Evolutionary conservation across 2,797 vertebrate genomes (phyloP).

Genomic region (Sebastes iracundus): DNA sequence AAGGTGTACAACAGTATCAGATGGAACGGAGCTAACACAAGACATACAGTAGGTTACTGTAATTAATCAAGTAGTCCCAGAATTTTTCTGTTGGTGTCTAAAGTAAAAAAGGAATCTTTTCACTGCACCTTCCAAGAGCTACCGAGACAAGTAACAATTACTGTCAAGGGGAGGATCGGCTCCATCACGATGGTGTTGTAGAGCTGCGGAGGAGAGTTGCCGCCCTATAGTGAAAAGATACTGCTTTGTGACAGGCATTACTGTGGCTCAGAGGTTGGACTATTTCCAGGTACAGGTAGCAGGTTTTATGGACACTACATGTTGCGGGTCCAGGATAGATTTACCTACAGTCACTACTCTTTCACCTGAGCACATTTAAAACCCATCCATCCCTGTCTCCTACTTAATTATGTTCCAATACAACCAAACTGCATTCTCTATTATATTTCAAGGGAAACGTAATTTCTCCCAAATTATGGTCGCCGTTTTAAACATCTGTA

Average conservation of each 20-base stretch:
- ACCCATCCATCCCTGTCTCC: background rate
- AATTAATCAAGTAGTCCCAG: background rate
- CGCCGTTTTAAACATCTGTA: too few species aligned
- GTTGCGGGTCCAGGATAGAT: background rate
- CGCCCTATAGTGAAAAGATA: background rate
- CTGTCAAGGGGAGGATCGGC: background rate
- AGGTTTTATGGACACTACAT: background rate
- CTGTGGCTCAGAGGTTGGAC: background rate
- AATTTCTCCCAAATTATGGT: too few species aligned
- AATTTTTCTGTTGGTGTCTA: background rate
- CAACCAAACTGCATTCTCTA: too few species aligned
- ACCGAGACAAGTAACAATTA: constrained; percentile 32
- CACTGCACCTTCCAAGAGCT: background rate
- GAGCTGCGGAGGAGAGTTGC: constrained; percentile 1
- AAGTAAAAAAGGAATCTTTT: background rate
- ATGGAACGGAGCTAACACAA: background rate
- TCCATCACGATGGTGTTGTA: background rate
- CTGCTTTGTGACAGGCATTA: background rate
- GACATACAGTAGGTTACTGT: background rate
- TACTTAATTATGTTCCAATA: too few species aligned
- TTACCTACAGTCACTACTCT: background rate
- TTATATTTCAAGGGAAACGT: too few species aligned
- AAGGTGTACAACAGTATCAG: background rate
- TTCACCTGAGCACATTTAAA: background rate
- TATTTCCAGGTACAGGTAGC: background rate